Evolutionary conservation across 1,140 invertebrate species (phyloP), one percentile per base, ranked within the genome.

Genomic region (Druon quercuslanigerum): DNA sequence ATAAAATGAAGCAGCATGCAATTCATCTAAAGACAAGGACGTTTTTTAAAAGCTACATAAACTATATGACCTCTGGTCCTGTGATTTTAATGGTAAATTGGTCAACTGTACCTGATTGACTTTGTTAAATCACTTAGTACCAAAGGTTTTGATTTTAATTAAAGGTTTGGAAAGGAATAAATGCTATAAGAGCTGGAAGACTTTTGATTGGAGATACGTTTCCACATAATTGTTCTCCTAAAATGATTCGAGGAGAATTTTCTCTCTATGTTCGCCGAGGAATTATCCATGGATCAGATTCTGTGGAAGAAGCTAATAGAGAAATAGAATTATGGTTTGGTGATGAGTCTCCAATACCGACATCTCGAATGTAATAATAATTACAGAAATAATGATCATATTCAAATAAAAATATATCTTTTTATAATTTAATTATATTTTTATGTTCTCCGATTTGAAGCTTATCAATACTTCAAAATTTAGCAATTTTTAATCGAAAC

Each of bases 301-400:
- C 60, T 40, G 8, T 66, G 16, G 60, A 66, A 66, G 60, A 33
- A 16, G 25, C 60, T 66, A 40, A 46, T 66, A n/a, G n/a, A 13
- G 60, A 66, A 66, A 66, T 66, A 40, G 40, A 66, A 66, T 66
- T 66, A 33, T 66, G 60, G 60, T 66, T 66, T 40, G 25, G 25
- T 2, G 33, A 66, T 60, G 33, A 60, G 25, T 33, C 33, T 13
- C 13, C n/a, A 40, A 33, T 33, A 33, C 13, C 16, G 5, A 46
- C 11, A 46, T 46, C 8, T 46, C 40, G 40, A 46, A 46, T 46
- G 40, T 46, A 46, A 46, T 46, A 46, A 46, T 11, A 46, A 9
- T 46, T 46, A 46, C 7, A 46, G 40, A 46, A 46, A 46, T 46
- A 46, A 46, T 33, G 25, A 46, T 9, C 0, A 46, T 46, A 11